Base-by-base conservation (phyloP, 2,888 invertebrate species). In the Theretra japonica region DNA sequence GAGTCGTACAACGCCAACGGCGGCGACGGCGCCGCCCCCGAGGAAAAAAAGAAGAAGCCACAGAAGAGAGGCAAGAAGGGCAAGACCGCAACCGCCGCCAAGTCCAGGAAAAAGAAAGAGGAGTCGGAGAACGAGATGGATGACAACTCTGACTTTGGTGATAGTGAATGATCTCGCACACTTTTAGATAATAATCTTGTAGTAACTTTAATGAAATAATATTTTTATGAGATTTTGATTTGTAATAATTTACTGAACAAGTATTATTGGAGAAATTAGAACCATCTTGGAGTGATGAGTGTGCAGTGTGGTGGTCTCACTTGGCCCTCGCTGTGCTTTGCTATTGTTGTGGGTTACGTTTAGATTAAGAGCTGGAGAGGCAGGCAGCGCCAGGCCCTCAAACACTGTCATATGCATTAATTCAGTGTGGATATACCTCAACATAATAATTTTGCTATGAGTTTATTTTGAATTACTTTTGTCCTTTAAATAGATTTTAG, bases 1-100 rank as follows among this genome's bases (percentile, higher is more conserved):
- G 96, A 97, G 82, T 97, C 97, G 83, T 99, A 97, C 85, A 96
- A 96, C 87, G 96, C 96, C 58, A 95, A 95, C 74, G 97, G 96
- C 19, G 96, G 96, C 69, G 92, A 88, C 60, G 90, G 90, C 71
- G 87, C 90, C 77, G 88, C 84, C 76, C 90, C 90, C 17, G 79
- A 91, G 91, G 82, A 89, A 90, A 94, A 92, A 76, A 90, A 91
- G 79, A 94, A 92, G 77, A 90, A 91, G 80, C 88, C 87, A 75
- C 91, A 91, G 78, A 94, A 94, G 83, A 90, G 93, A 79, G 91
- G 90, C 82, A 88, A 87, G 83, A 91, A 91, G 69, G 79, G 81
- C n/a, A 83, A 82, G 79, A 75, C 78, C 25, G 76, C 75, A 8
- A 80, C 80, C n/a, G 74, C 75, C 7, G 74, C 77, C 76, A 84